Evolutionary conservation across 1,140 invertebrate species (phyloP).

Genomic region (Brachionus angularis): DNA sequence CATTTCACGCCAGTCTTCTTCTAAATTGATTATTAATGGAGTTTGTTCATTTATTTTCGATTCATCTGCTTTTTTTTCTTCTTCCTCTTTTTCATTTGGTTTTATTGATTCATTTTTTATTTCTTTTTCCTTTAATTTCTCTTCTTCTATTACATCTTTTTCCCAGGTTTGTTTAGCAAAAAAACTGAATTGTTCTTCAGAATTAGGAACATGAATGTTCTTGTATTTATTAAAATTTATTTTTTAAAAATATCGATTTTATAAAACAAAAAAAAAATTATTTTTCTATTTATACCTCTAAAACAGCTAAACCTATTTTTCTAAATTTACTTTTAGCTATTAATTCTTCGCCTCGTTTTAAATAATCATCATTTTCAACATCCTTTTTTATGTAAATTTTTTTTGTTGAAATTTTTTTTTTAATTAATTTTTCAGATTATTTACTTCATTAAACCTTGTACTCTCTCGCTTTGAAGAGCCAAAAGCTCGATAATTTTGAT

Average conservation of each 20-base stretch:
- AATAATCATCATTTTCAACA: not conserved
- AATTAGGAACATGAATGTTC: slow-evolving; percentile 49
- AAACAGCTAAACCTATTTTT: slow-evolving; percentile 2
- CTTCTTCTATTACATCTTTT: slow-evolving; percentile 48
- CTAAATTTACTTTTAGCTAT: slow-evolving; percentile 20
- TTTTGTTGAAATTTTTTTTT: not conserved
- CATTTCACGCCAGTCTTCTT: slow-evolving; percentile 45
- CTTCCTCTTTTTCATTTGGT: slow-evolving; percentile 47
- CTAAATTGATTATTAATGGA: slow-evolving; percentile 43
- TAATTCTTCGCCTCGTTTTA: slow-evolving; percentile 3
- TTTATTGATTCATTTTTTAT: slow-evolving; percentile 45
- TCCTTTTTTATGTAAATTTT: not conserved
- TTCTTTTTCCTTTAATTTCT: slow-evolving; percentile 45
- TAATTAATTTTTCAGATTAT: not conserved
- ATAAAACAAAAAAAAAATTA: not conserved
- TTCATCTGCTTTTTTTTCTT: slow-evolving; percentile 46
- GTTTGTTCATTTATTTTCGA: slow-evolving; percentile 45
- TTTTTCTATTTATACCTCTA: slow-evolving; percentile 7
- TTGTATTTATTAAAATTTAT: slow-evolving; percentile 25
- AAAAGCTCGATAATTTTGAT: not conserved
- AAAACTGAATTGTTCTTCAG: slow-evolving; percentile 54
- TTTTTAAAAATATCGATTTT: not conserved
- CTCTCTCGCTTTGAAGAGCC: not conserved
- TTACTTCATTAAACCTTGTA: not conserved
- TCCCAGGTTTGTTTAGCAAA: slow-evolving; percentile 51